Evolutionary conservation across 1,140 invertebrate genomes (phyloP).

Genomic region (Leptopilina boulardi): DNA sequence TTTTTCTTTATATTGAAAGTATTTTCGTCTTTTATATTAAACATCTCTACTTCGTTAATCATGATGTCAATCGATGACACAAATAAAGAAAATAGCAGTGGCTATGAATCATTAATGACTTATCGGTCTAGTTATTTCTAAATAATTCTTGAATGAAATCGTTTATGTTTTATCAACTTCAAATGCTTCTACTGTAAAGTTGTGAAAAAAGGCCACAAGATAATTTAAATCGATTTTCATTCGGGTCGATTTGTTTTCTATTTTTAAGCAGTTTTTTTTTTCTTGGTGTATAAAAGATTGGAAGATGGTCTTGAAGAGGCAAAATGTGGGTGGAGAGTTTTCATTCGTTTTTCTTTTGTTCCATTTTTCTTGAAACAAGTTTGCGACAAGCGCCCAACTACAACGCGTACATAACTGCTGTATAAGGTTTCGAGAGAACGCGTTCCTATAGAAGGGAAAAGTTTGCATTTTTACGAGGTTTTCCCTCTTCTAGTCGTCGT

Average conservation of each 20-base stretch:
- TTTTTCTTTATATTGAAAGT: no score
- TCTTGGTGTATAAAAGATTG: conserved; percentile 12
- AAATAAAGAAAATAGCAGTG: not conserved
- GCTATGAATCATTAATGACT: not conserved
- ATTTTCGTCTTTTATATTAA: no score
- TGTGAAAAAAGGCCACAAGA: not conserved
- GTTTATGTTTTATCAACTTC: not conserved
- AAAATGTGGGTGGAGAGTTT: not conserved
- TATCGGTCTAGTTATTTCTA: not conserved
- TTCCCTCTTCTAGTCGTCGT: conserved; percentile 30
- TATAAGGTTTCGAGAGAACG: conserved; percentile 22
- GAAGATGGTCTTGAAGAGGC: not conserved
- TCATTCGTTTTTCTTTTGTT: not conserved
- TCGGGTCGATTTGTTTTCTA: conserved; percentile 4
- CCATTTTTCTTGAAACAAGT: conserved; percentile 17
- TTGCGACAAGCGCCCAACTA: conserved; percentile 9
- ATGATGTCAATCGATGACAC: not conserved
- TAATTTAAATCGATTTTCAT: not conserved
- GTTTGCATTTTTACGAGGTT: conserved; percentile 67
- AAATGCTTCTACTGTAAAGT: not conserved
- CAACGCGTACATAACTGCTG: conserved; percentile 28
- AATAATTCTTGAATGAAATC: no score
- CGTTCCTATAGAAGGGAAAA: conserved; percentile 45
- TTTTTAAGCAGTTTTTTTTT: not conserved
- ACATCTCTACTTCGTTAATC: no score